phyloP scores from a whole-genome alignment of 2,888 invertebrate species.

The Synanthedon formicaeformis region DNA sequence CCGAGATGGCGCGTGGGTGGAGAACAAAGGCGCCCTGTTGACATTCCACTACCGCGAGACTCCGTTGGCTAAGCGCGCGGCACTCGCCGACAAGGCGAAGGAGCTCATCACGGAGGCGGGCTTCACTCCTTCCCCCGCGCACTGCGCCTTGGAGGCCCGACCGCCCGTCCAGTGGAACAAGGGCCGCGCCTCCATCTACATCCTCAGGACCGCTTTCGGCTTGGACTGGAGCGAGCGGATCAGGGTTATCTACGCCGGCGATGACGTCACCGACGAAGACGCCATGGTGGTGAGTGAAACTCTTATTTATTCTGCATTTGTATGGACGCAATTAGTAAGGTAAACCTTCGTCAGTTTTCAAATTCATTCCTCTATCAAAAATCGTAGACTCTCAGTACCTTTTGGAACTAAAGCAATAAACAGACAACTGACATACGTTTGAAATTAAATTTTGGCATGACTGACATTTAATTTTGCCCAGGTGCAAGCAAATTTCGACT shows the following conservation, averaged over 20 bases:
- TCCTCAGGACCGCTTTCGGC: conserved; percentile 89
- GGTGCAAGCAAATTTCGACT: too few relatives aligned
- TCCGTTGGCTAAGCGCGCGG: conserved; percentile 75
- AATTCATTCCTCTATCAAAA: too few relatives aligned
- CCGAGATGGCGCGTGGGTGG: conserved; percentile 91
- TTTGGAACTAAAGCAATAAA: too few relatives aligned
- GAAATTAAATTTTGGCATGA: too few relatives aligned
- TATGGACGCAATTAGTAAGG: too few relatives aligned
- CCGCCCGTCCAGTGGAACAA: conserved; percentile 94
- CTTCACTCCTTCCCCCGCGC: conserved; percentile 82
- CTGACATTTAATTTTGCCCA: too few relatives aligned
- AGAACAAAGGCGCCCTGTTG: conserved; percentile 87
- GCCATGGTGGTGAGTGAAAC: conserved; percentile 81
- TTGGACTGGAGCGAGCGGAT: conserved; percentile 93
- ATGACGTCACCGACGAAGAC: conserved; percentile 90
- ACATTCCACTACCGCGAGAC: conserved; percentile 92
- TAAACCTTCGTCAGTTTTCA: too few relatives aligned
- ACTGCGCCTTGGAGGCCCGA: conserved; percentile 90
- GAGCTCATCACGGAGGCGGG: conserved; percentile 80
- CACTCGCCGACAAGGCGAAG: conserved; percentile 78
- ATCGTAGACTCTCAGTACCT: too few relatives aligned
- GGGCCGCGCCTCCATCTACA: conserved; percentile 90
- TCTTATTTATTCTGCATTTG: neutral
- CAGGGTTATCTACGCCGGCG: conserved; percentile 89
- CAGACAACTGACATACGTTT: too few relatives aligned